Percentiles rank a stretch among this genome's conserved stretches.
These are phyloP conservation scores for Xiphorhynchus elegans DNA, from an alignment of 2,113 vertebrate genomes.

Conservation along the genomic window DNA sequence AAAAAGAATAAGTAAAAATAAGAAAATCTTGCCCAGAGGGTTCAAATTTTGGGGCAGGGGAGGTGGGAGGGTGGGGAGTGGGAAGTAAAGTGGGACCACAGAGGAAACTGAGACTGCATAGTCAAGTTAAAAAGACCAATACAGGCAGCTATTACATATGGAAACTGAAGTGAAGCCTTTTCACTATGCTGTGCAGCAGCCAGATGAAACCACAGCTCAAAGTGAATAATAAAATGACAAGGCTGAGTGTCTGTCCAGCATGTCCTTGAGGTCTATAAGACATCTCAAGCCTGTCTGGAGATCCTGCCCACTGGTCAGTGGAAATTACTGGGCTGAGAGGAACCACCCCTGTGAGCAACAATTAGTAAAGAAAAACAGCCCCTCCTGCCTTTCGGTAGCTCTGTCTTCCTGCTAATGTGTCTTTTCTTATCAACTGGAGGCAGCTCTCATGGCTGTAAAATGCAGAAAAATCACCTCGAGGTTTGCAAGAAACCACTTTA, in stretches of 20 bases:
- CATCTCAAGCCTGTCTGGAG: neutral
- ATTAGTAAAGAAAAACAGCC: neutral
- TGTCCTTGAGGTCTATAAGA: neutral
- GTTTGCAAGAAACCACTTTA: neutral
- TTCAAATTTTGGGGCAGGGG: neutral
- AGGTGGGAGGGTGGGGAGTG: too few relatives aligned
- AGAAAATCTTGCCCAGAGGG: neutral
- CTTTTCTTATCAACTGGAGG: constrained; percentile 10
- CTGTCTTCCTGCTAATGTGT: neutral
- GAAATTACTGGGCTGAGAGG: neutral
- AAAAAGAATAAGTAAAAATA: neutral
- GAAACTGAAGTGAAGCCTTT: neutral
- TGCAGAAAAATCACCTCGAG: neutral
- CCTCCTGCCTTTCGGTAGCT: neutral
- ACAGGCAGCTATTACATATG: neutral
- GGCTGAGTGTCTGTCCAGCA: neutral
- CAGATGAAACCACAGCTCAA: neutral
- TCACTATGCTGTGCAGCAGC: neutral
- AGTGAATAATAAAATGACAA: fast-evolving
- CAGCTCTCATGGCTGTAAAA: neutral
- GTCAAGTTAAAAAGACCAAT: neutral
- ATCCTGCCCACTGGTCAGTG: neutral
- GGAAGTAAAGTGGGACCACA: neutral
- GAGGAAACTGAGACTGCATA: neutral
- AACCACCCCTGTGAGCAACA: neutral